A percentile compares a stretch with the other conserved stretches of the same genome.
Evolutionary conservation across 30 jellyfish, hydroid and myxozoan genomes (phyloP).

Genomic region (Morbakka virulenta): DNA sequence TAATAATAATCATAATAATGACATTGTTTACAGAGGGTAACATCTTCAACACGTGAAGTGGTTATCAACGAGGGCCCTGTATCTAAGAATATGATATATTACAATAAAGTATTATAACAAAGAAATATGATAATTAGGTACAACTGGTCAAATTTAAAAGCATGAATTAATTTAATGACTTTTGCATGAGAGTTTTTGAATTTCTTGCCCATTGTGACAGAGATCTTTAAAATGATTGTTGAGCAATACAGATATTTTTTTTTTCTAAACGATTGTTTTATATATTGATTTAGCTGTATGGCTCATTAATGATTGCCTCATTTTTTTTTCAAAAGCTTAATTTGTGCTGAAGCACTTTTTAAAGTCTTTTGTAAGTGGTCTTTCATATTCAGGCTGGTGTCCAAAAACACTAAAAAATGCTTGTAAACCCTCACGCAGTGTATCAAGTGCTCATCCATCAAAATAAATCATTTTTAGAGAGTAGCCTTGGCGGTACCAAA

Average conservation of each 20-base stretch:
- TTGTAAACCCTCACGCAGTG: not conserved
- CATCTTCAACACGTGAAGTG: not conserved
- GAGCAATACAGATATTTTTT: not conserved
- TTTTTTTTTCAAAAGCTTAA: not conserved
- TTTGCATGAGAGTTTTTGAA: not conserved
- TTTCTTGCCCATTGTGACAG: not conserved
- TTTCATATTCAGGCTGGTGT: not conserved
- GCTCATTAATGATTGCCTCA: not conserved
- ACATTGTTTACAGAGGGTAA: not conserved
- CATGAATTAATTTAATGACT: not conserved
- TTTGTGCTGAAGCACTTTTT: not conserved
- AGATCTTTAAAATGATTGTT: not conserved
- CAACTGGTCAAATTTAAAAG: too few relatives aligned
- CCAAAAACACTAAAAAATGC: not conserved
- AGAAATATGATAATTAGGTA: too few relatives aligned
- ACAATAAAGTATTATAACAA: not conserved
- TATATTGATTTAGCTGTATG: not conserved
- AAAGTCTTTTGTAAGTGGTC: not conserved
- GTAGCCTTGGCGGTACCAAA: not conserved
- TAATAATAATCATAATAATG: too few relatives aligned
- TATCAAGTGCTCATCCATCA: not conserved
- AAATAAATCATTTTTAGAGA: not conserved
- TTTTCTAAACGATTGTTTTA: not conserved
- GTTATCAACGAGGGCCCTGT: not conserved
- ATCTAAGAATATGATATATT: too few relatives aligned